A percentile compares a stretch with the other conserved stretches of the same genome.
Conservation (phyloP, 2,797 vertebrate species). For the Cygnus olor region DNA sequence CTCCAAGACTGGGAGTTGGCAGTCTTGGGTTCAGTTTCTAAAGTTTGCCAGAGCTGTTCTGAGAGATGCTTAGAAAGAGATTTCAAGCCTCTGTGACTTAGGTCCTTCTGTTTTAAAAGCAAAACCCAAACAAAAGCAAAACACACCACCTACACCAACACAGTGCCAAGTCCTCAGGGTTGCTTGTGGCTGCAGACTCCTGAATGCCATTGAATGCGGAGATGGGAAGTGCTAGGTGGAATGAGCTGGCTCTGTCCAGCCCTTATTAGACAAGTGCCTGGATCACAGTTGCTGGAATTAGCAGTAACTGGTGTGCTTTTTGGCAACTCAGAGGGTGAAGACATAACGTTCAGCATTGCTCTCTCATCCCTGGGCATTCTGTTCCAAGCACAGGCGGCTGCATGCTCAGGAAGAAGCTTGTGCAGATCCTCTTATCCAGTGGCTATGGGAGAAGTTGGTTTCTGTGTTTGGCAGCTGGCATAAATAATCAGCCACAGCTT, state of each 20-base stretch:
- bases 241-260: not conserved
- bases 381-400: not conserved
- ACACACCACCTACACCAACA: rapidly evolving
- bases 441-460: not conserved
- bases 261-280: not conserved
- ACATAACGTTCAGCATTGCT: rapidly evolving
- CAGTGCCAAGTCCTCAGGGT: not conserved
- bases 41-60: slow-evolving; percentile 7
- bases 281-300: not conserved
- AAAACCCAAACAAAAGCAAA: no score
- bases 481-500: not conserved
- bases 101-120: not conserved
- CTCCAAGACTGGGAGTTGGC: not conserved
- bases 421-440: not conserved
- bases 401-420: not conserved
- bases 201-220: not conserved
- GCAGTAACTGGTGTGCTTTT: not conserved
- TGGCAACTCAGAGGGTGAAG: not conserved
- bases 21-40: not conserved
- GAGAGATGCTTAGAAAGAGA: not conserved
- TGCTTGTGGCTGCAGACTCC: not conserved
- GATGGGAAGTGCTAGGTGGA: not conserved
- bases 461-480: not conserved
- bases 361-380: not conserved
- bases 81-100: not conserved